Evolutionary conservation across 1,140 invertebrate species (phyloP), one percentile per base, ranked within the genome.

Genomic region (Zaprionus ghesquierei): DNA sequence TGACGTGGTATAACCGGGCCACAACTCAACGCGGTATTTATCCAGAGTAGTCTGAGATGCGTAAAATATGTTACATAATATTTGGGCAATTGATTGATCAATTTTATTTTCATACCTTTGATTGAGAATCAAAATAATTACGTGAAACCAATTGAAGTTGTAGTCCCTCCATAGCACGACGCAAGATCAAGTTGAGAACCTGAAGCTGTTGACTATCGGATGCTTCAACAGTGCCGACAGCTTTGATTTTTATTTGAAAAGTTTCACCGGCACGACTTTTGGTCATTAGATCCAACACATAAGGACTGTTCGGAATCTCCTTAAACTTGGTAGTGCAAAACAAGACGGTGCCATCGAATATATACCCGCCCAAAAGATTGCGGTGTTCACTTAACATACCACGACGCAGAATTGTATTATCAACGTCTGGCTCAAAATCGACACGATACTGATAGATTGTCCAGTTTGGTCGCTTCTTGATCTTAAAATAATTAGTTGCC

Each of bases 391-490:
- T 66, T 4, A 91, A 25, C 2, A 85, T 59, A 2, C 66, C 78
- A 22, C 84, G 74, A 25, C 90, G 82, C 0, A 85, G 9, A 8
- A 75, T 75, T 5, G 84, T 62, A 13, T 85, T 75, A 22, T 92
- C 90, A 1, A 91, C 41, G 9, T 95, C 94, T 0, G 97, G 97
- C 0, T 89, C 81, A 80, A 97, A 96, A 81, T 97, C 95, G 0
- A 98, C 97, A 54, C 94, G 93, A 86, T 98, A 98, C 72, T 98
- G 96, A 76, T 95, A 95, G 0, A 98, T 92, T 22, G 94, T 93
- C 96, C 96, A 98, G 44, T 96, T 93, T 0, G 96, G 94, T 1
- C 92, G 92, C 2, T 94, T 93, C 2, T 95, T 22, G 1, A 98
- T 74, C 18, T 93, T 93, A 70, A 97, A 98, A 69, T 97, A 97